Evolutionary conservation across 2,797 vertebrate species (phyloP).

Genomic region (Hirundo rustica): DNA sequence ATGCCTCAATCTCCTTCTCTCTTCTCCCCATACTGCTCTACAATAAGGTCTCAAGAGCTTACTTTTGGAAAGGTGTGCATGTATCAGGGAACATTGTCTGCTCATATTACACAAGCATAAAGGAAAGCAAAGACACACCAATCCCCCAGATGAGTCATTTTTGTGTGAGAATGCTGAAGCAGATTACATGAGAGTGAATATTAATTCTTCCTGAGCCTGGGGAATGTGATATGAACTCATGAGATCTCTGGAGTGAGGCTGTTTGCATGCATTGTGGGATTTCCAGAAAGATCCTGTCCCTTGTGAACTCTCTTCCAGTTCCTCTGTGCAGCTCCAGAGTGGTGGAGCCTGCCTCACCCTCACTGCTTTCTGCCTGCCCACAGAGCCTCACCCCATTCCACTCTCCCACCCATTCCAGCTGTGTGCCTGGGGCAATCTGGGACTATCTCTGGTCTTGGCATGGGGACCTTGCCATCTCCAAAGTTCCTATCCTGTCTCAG

Average conservation of each 20-base stretch:
- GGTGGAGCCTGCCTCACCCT: neutral
- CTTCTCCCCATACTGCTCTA: neutral
- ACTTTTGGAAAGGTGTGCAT: no score
- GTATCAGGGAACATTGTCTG: neutral
- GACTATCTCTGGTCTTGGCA: neutral
- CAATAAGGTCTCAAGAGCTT: no score
- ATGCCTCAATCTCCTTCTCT: neutral
- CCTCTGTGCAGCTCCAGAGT: neutral
- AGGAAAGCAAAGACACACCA: neutral
- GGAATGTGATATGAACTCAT: neutral
- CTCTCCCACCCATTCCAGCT: neutral
- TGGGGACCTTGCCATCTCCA: accelerated
- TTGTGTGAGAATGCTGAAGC: neutral
- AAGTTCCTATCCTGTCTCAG: neutral
- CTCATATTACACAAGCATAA: neutral
- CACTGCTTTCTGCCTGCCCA: accelerated
- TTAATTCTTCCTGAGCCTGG: neutral
- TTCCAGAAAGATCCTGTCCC: accelerated
- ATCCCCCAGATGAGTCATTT: accelerated
- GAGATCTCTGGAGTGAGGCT: neutral
- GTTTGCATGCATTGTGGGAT: accelerated
- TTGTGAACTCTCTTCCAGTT: no score
- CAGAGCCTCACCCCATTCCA: accelerated
- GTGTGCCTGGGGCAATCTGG: accelerated
- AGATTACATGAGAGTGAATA: neutral